Conservation (phyloP, 1,140 invertebrate species). For the Atta cephalotes region DNA sequence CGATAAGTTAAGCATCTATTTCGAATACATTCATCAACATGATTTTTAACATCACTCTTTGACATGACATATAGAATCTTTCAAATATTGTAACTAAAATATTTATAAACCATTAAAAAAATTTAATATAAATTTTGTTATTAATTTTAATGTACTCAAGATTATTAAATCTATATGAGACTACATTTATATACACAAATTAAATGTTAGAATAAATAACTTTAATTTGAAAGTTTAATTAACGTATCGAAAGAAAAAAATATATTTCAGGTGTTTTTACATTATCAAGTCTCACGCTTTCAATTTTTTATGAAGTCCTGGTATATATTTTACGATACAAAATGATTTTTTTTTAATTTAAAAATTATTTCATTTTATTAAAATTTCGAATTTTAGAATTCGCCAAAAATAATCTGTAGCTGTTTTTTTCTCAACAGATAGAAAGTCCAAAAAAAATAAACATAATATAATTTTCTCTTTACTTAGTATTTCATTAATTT, state of each 20-base stretch:
- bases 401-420: background rate
- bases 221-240: background rate
- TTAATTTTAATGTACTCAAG: background rate
- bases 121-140: background rate
- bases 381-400: background rate
- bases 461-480: background rate
- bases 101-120: background rate
- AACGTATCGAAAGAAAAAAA: background rate
- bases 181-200: background rate
- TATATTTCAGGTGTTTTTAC: background rate
- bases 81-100: background rate
- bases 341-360: background rate
- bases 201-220: background rate
- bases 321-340: background rate
- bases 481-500: background rate
- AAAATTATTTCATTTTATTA: background rate
- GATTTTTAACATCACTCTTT: constrained; percentile 1
- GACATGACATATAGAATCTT: background rate
- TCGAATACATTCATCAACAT: background rate
- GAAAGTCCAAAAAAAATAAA: background rate
- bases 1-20: constrained; percentile 6
- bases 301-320: background rate
- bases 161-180: constrained; percentile 2
- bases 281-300: background rate
- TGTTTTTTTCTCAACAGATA: background rate